Evolutionary conservation across 2,113 vertebrate species (phyloP), one percentile per base, ranked within the genome.

Genomic region (Aptenodytes patagonicus): DNA sequence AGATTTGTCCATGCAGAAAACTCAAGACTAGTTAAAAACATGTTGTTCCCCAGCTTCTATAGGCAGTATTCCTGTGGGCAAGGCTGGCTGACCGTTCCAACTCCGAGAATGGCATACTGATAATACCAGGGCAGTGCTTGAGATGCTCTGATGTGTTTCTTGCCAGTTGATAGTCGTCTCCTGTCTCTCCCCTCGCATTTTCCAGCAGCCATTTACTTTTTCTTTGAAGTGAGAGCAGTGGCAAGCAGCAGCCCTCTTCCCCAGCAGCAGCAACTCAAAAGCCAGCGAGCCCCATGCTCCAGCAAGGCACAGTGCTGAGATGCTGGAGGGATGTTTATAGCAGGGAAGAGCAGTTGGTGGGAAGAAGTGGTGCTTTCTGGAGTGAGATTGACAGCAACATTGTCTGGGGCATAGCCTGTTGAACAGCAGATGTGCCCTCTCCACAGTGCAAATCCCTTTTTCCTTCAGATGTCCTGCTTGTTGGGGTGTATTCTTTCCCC

Each of bases 301-400:
- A 61, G 80, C 44, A 51, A 64, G 68, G 65, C 72, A 11, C 68
- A 10, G 86, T 0, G 2, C 76, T 52, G 77, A 62, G 65, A 4
- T 47, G 85, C 87, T 83, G 85, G 78, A 80, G 84, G 84, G 94
- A 4, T 76, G 68, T 77, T 92, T 86, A 42, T 61, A 71, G 80
- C 84, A 42, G 55, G 21, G 75, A 34, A 73, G 49, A 73, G 58
- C 42, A 40, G 69, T 46, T 92, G 49, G 65, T 83, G 94, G 86
- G 47, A 94, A 77, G 87, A 85, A 77, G 51, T n/a, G 82, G 49
- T 87, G 83, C 75, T 95, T 95, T 93, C 86, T 92, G 93, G 92
- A 83, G 76, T 42, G 77, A 75, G 18, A 60, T 44, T 92, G 90
- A 89, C 80, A 72, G 84, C 44, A 52, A 12, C 31, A 5, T 64